phyloP scores from a whole-genome alignment of 1,140 invertebrate species.

The Charaxes varanes region DNA sequence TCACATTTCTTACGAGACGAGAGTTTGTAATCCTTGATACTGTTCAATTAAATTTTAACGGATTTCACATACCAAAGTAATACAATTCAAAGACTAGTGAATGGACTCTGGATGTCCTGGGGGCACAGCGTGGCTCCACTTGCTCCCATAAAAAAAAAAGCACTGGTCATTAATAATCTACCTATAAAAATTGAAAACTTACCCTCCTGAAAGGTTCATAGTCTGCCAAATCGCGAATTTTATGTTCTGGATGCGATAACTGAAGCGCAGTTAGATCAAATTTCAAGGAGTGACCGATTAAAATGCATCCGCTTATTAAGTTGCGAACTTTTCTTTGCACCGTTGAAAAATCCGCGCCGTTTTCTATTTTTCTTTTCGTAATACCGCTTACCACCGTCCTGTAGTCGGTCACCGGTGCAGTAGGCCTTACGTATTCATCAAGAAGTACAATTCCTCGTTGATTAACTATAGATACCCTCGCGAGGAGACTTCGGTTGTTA shows the following conservation, averaged over 20 bases:
- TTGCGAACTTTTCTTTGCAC: constrained; percentile 5
- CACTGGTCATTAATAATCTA: no score
- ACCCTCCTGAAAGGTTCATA: constrained; percentile 1
- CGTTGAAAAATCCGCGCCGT: constrained; percentile 8
- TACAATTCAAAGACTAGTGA: no score
- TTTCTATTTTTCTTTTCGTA: neutral
- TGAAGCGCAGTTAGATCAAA: constrained; percentile 12
- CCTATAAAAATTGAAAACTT: no score
- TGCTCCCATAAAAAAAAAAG: no score
- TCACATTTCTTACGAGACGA: no score
- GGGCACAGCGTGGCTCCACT: no score
- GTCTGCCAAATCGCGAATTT: constrained; percentile 17
- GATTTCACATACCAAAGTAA: no score
- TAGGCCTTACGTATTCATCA: constrained; percentile 19
- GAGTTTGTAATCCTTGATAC: no score
- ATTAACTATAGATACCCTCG: constrained; percentile 20
- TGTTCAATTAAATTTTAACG: no score
- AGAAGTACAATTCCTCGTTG: neutral
- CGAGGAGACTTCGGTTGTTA: constrained; percentile 12
- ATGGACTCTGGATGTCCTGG: no score
- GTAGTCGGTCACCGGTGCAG: constrained; percentile 15
- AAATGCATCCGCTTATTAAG: constrained; percentile 9
- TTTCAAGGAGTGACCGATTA: constrained; percentile 18
- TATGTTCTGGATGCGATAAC: constrained; percentile 3
- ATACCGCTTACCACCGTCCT: constrained; percentile 13